phyloP scores from a whole-genome alignment of 2,888 invertebrate genomes.

The Cantharis flavilabris region DNA sequence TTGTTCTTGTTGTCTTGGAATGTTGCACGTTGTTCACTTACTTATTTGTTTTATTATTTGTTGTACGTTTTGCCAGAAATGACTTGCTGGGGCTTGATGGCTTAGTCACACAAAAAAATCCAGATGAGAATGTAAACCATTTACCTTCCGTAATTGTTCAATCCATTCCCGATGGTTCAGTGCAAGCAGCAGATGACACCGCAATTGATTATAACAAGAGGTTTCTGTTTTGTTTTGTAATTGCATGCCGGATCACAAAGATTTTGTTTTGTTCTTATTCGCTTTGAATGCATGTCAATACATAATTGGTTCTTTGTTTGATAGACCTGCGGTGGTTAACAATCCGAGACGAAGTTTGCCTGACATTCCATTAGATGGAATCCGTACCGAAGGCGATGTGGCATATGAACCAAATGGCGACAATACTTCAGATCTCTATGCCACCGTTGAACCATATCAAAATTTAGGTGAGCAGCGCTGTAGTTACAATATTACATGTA shows the following conservation, averaged over 20 bases:
- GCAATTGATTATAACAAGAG: constrained; percentile 51
- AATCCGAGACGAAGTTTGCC: constrained; percentile 79
- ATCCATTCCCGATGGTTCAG: constrained; percentile 40
- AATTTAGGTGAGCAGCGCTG: constrained; percentile 35
- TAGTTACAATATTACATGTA: background rate
- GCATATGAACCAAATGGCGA: constrained; percentile 61
- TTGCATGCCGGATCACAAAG: background rate
- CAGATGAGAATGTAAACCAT: constrained; percentile 64
- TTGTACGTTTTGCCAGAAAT: constrained; percentile 58
- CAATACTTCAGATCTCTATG: constrained; percentile 83
- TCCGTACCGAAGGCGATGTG: constrained; percentile 49
- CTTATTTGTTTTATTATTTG: constrained; percentile 14
- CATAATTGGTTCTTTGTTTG: constrained; percentile 4
- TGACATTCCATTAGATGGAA: constrained; percentile 73
- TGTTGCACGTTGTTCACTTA: constrained; percentile 16
- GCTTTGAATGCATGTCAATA: background rate
- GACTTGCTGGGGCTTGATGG: constrained; percentile 73
- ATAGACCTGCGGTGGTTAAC: constrained; percentile 55
- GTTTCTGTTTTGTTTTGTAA: constrained; percentile 43
- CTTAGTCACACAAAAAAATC: constrained; percentile 73
- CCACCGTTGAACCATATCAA: constrained; percentile 66
- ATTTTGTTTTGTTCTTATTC: background rate
- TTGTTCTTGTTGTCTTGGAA: background rate
- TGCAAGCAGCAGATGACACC: constrained; percentile 32
- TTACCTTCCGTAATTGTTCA: constrained; percentile 50